Conservation (phyloP, 2,888 invertebrate species). For the Dicycla oo region DNA sequence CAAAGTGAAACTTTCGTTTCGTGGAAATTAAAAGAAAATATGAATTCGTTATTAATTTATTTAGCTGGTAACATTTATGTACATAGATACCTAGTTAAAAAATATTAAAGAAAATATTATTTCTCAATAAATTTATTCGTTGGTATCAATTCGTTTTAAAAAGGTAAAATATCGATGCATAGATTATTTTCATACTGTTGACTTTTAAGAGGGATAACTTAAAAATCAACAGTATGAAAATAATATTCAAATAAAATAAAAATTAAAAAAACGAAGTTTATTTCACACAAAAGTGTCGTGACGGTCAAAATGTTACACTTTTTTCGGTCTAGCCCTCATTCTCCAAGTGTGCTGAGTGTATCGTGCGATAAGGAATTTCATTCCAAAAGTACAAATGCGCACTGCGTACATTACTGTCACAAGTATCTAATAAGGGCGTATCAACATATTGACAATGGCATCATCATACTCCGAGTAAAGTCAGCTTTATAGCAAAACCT, state of each 20-base stretch:
- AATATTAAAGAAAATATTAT: neutral
- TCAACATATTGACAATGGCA: neutral
- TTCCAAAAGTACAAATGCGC: neutral
- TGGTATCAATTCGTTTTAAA: neutral
- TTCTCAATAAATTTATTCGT: neutral
- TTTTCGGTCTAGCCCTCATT: neutral
- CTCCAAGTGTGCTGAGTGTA: no score
- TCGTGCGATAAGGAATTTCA: neutral
- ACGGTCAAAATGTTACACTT: neutral
- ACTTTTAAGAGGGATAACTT: no score
- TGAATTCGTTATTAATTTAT: slow-evolving; percentile 12
- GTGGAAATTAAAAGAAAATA: slow-evolving; percentile 37
- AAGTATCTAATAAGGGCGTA: neutral
- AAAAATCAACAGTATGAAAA: no score
- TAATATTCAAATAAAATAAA: no score
- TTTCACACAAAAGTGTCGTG: neutral
- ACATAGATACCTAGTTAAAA: neutral
- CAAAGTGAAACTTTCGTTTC: slow-evolving; percentile 62
- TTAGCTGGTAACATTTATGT: neutral
- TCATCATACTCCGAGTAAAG: neutral
- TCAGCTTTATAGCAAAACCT: slow-evolving; percentile 4
- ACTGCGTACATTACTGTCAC: neutral
- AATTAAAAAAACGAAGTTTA: neutral
- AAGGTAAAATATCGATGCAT: no score
- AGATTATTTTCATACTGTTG: no score